Evolutionary conservation across 2,113 vertebrate species (phyloP).

Genomic region (Alouatta palliata): DNA sequence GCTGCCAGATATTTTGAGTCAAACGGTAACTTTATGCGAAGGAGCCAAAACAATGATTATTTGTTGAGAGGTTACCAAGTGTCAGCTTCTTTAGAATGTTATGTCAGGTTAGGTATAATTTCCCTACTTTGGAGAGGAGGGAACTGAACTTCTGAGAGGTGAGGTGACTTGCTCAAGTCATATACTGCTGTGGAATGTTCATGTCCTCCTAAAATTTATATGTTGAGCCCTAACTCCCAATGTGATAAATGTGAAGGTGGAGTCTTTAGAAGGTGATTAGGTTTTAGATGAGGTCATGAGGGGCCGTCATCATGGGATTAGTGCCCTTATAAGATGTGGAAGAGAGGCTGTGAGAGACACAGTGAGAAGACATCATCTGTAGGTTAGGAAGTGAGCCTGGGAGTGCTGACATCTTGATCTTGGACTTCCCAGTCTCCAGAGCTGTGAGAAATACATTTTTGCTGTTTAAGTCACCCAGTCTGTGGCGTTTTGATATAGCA

Average conservation of each 20-base stretch:
- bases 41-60: background rate
- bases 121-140: background rate
- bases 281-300: background rate
- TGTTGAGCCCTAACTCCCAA: background rate
- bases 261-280: background rate
- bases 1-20: background rate
- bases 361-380: background rate
- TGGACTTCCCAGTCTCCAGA: background rate
- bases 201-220: background rate
- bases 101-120: background rate
- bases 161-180: background rate
- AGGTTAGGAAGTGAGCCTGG: background rate
- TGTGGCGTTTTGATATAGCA: background rate
- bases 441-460: background rate
- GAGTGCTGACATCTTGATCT: background rate
- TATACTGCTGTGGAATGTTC: background rate
- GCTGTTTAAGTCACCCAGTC: background rate
- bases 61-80: background rate
- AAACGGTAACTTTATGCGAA: background rate
- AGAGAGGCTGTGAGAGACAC: background rate
- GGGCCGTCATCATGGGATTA: background rate
- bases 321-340: background rate
- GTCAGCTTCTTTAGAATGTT: background rate
- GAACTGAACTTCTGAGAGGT: background rate
- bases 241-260: background rate